phyloP scores from a whole-genome alignment of 2,113 vertebrate genomes.

The Chunga burmeisteri region DNA sequence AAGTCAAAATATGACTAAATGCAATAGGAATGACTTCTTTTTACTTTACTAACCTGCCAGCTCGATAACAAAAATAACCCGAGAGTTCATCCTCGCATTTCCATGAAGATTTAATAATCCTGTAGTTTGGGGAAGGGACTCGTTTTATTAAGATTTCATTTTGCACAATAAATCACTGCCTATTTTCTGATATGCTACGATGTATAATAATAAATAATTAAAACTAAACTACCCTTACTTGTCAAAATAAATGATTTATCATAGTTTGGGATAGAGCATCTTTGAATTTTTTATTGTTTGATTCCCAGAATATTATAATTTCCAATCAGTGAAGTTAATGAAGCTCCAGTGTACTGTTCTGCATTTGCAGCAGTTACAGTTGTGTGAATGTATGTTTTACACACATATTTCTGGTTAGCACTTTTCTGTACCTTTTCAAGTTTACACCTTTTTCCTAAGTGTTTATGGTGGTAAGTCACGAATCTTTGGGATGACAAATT shows the following conservation, averaged over 20 bases:
- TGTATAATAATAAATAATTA: slow-evolving; percentile 67
- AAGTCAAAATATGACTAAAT: background rate
- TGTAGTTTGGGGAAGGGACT: slow-evolving; percentile 42
- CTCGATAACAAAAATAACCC: background rate
- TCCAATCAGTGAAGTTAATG: slow-evolving; percentile 51
- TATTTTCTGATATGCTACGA: slow-evolving; percentile 58
- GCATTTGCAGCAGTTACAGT: background rate
- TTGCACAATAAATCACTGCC: slow-evolving; percentile 60
- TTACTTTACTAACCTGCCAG: background rate
- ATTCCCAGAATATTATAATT: slow-evolving; percentile 59
- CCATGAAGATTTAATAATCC: slow-evolving; percentile 60
- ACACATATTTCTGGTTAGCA: background rate
- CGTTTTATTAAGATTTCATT: slow-evolving; percentile 65
- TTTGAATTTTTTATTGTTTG: slow-evolving; percentile 65
- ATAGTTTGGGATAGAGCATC: slow-evolving; percentile 54
- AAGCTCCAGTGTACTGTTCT: background rate
- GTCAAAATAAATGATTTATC: slow-evolving; percentile 65
- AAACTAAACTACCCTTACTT: slow-evolving; percentile 53
- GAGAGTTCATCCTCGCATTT: background rate
- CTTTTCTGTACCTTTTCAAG: background rate
- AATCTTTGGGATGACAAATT: background rate
- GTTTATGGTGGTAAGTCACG: background rate
- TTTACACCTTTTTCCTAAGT: background rate
- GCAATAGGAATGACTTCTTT: background rate
- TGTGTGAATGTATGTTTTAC: background rate